A percentile compares a stretch with the other conserved stretches of the same genome.
Evolutionary conservation across 2,113 vertebrate species (phyloP).

Genomic region (Anolis carolinensis): DNA sequence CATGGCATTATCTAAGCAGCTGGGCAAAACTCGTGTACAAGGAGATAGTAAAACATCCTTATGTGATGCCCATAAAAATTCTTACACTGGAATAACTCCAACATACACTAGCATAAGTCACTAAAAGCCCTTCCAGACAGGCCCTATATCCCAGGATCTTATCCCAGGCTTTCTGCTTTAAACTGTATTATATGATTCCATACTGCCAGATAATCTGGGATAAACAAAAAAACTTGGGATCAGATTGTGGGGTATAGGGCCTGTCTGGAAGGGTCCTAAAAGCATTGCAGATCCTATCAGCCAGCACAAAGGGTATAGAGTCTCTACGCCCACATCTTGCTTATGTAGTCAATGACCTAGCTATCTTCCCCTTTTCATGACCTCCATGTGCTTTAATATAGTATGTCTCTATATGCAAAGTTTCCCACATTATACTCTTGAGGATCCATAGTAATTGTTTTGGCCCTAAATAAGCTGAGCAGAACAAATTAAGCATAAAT

Average conservation of each 20-base stretch:
- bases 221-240: no score
- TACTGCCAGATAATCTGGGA: no score
- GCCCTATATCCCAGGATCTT: no score
- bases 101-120: no score
- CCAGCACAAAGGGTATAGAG: background rate
- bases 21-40: no score
- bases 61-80: background rate
- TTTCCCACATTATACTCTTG: conserved; percentile 45
- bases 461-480: conserved; percentile 15
- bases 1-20: no score
- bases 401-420: background rate
- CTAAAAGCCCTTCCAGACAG: no score
- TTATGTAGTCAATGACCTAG: conserved; percentile 22
- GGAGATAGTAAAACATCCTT: no score
- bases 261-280: no score
- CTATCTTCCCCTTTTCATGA: conserved; percentile 1
- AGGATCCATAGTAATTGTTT: background rate
- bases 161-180: no score
- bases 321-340: background rate
- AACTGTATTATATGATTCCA: no score
- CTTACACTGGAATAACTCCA: fast-evolving
- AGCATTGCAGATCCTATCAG: background rate
- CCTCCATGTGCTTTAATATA: background rate
- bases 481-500: conserved; percentile 45
- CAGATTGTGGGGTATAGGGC: no score